Conservation (phyloP, 2,113 vertebrate genomes). For the Gnathonemus longibarbis region DNA sequence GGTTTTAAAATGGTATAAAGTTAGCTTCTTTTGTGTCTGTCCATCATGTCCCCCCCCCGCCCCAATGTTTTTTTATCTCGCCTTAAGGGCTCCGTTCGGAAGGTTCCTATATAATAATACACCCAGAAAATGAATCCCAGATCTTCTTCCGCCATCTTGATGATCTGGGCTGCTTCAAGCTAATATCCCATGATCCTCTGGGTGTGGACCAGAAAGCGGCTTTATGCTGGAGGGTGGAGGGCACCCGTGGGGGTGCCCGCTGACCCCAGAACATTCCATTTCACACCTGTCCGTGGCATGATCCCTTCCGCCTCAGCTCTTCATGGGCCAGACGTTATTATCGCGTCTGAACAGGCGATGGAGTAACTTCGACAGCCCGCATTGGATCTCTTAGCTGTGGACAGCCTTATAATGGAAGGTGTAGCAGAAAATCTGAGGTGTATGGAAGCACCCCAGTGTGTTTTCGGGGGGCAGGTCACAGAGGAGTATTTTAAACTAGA, state of each 20-base stretch:
- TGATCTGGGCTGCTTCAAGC: neutral
- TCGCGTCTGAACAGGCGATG: slow-evolving; percentile 20
- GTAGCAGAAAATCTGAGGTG: neutral
- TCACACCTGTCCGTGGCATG: slow-evolving; percentile 28
- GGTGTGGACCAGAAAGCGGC: neutral
- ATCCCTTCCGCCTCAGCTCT: slow-evolving; percentile 19
- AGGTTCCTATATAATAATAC: neutral
- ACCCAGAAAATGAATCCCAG: neutral
- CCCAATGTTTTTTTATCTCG: neutral
- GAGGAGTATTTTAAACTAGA: neutral
- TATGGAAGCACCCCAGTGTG: neutral
- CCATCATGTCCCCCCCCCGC: neutral
- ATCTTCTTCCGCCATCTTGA: neutral
- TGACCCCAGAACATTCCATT: slow-evolving; percentile 43
- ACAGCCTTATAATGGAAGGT: slow-evolving; percentile 15
- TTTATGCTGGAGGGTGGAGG: neutral
- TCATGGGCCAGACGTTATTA: slow-evolving; percentile 32
- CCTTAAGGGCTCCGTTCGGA: neutral
- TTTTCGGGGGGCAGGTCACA: neutral
- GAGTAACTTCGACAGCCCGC: slow-evolving; percentile 23
- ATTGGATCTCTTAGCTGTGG: slow-evolving; percentile 28
- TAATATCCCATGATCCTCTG: neutral
- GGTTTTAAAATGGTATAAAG: neutral
- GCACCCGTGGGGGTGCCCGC: neutral
- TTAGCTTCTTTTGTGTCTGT: neutral